Evolutionary conservation across 2,888 invertebrate species (phyloP).

Genomic region (Pristionchus japonicus): DNA sequence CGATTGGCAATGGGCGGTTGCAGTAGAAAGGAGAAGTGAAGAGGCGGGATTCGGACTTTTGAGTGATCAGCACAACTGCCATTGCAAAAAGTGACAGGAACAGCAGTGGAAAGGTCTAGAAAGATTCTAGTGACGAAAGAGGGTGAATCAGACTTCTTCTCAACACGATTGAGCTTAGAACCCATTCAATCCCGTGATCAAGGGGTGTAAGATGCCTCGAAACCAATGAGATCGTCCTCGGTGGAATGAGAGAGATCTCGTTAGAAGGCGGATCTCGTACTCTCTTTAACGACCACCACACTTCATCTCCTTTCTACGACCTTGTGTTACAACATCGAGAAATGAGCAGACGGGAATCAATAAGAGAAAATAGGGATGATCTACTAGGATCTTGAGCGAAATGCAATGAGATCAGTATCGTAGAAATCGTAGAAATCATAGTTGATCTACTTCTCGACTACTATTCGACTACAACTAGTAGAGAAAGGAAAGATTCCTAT

Average conservation of each 20-base stretch:
- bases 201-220: not conserved
- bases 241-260: not conserved
- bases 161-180: not conserved
- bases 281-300: conserved; percentile 19
- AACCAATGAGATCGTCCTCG: not conserved
- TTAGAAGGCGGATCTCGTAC: conserved; percentile 12
- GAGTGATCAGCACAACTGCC: not conserved
- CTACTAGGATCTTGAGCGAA: too few species aligned
- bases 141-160: not conserved
- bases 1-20: not conserved
- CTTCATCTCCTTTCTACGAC: conserved; percentile 14
- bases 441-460: too few species aligned
- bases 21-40: not conserved
- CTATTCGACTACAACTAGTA: not conserved
- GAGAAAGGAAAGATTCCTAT: not conserved
- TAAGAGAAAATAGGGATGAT: not conserved
- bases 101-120: not conserved
- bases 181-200: not conserved
- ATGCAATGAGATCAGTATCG: too few species aligned
- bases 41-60: not conserved
- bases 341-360: not conserved
- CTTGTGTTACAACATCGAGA: conserved; percentile 18
- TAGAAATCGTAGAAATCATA: too few species aligned
- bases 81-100: not conserved
- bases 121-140: not conserved